A percentile compares a stretch with the other conserved stretches of the same genome.
phyloP scores from a whole-genome alignment of 2,113 vertebrate species.

The Nyctereutes procyonoides region DNA sequence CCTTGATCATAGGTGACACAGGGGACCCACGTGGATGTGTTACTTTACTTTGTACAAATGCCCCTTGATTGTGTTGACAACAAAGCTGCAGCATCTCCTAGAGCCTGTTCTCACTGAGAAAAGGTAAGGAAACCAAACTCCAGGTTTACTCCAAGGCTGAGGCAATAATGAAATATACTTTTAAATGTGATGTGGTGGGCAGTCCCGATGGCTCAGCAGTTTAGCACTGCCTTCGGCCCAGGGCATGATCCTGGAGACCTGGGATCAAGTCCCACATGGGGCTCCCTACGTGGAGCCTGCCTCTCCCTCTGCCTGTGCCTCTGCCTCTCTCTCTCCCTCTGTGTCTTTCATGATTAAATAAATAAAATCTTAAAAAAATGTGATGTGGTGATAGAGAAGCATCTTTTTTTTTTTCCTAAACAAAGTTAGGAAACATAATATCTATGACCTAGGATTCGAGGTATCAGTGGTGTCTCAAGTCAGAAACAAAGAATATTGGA shows the following conservation, averaged over 20 bases:
- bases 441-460: constrained; percentile 14
- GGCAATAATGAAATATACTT: constrained; percentile 28
- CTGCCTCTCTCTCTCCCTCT: too few relatives aligned
- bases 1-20: not conserved
- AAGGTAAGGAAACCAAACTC: not conserved
- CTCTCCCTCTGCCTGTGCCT: too few relatives aligned
- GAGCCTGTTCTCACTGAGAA: not conserved
- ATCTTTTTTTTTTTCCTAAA: not conserved
- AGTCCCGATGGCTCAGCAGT: too few relatives aligned
- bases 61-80: not conserved
- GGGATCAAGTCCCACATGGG: too few relatives aligned
- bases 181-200: not conserved
- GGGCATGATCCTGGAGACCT: too few relatives aligned
- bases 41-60: not conserved
- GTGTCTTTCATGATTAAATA: too few relatives aligned
- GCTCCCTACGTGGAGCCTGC: too few relatives aligned
- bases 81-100: not conserved
- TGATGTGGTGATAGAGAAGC: not conserved
- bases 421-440: not conserved
- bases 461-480: not conserved
- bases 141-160: not conserved
- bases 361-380: too few relatives aligned
- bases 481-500: constrained; percentile 54
- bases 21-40: not conserved
- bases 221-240: too few relatives aligned